Evolutionary conservation across 2,113 vertebrate species (phyloP).

Genomic region (Oncorhynchus clarkii): DNA sequence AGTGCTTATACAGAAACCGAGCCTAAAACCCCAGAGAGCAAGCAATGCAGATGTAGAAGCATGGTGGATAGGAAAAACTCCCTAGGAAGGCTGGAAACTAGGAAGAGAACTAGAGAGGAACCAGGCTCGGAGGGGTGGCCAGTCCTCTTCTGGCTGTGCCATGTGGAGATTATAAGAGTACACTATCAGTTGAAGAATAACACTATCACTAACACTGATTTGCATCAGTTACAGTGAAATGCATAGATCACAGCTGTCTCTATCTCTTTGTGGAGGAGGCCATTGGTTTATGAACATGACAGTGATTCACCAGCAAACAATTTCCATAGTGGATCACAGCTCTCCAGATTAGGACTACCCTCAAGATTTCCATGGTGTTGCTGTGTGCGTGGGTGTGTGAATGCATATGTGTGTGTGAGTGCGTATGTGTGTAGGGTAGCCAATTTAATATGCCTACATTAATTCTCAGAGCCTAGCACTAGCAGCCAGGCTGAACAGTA

Average conservation of each 20-base stretch:
- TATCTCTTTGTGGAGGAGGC: too few relatives aligned
- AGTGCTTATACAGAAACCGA: too few relatives aligned
- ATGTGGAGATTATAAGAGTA: too few relatives aligned
- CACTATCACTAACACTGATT: background rate
- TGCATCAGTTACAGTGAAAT: background rate
- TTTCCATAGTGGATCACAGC: background rate
- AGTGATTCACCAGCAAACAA: background rate
- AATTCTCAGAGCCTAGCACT: background rate
- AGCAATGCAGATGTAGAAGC: too few relatives aligned
- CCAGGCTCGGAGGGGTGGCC: too few relatives aligned
- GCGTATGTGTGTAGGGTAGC: constrained; percentile 4
- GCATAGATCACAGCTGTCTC: background rate
- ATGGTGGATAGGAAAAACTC: too few relatives aligned
- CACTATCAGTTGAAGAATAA: too few relatives aligned
- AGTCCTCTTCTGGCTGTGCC: too few relatives aligned
- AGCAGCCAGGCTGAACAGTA: background rate
- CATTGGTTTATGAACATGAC: background rate
- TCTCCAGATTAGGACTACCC: background rate
- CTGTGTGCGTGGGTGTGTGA: background rate
- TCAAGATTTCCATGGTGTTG: background rate
- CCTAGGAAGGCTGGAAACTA: too few relatives aligned
- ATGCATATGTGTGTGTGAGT: background rate
- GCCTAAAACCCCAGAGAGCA: too few relatives aligned
- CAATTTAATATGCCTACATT: constrained; percentile 6
- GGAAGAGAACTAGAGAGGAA: too few relatives aligned